phyloP scores from a whole-genome alignment of 2,113 vertebrate species.

The Anoura caudifer region DNA sequence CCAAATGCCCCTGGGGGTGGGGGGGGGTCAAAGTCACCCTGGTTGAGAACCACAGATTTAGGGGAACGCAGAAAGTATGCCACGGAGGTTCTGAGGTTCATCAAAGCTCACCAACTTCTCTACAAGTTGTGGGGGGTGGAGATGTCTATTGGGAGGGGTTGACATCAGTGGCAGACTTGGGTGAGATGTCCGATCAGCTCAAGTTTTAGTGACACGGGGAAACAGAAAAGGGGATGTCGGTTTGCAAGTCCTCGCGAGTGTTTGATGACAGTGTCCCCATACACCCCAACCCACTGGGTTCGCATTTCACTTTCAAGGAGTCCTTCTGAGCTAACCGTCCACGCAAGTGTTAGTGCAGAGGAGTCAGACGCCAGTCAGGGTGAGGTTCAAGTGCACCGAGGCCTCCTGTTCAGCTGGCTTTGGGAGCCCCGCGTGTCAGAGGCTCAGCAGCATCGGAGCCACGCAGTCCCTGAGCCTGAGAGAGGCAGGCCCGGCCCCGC shows the following conservation, averaged over 20 bases:
- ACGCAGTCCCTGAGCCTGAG: background rate
- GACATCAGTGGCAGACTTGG: background rate
- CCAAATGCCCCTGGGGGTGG: too few relatives aligned
- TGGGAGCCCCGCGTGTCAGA: background rate
- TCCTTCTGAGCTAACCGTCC: background rate
- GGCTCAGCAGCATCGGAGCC: background rate
- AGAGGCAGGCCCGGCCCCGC: background rate
- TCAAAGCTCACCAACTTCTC: fast-evolving
- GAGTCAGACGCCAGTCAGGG: background rate
- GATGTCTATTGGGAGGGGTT: background rate
- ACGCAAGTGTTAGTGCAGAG: fast-evolving
- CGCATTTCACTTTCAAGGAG: background rate
- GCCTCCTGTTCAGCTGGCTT: background rate
- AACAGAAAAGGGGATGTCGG: background rate
- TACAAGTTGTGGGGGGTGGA: background rate
- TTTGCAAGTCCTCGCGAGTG: fast-evolving
- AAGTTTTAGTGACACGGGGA: background rate
- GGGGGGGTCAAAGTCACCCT: too few relatives aligned
- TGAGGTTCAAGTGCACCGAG: background rate
- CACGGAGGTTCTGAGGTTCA: background rate
- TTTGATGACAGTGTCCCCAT: background rate
- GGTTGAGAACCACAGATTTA: background rate
- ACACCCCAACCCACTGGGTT: background rate
- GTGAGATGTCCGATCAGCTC: background rate
- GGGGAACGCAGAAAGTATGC: background rate